phyloP scores from a whole-genome alignment of 1,140 invertebrate species.

The Drosophila miranda region DNA sequence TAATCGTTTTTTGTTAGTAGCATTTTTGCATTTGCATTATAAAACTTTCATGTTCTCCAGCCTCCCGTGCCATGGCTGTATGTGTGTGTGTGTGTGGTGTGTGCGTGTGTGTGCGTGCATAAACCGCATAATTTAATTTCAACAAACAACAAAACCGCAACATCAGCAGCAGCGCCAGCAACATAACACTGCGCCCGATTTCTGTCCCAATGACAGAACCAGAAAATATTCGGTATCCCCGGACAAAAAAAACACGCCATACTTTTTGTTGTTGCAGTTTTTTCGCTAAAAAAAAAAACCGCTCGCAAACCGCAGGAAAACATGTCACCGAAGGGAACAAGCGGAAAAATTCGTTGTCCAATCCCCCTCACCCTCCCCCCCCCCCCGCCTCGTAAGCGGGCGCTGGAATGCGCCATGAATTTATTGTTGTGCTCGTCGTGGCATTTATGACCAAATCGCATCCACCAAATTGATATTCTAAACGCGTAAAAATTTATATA shows the following conservation, averaged over 20 bases:
- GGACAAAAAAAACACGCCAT: slow-evolving; percentile 7
- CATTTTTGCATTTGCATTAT: slow-evolving; percentile 7
- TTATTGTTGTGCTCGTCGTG: slow-evolving; percentile 59
- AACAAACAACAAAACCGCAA: slow-evolving; percentile 70
- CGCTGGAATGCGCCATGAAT: slow-evolving; percentile 56
- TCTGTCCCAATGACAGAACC: too few relatives aligned
- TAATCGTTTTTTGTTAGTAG: slow-evolving; percentile 34
- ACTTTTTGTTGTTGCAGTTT: slow-evolving; percentile 3
- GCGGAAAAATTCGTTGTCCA: slow-evolving; percentile 33
- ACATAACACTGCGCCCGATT: neutral
- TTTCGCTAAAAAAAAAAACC: slow-evolving; percentile 53
- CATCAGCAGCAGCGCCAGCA: slow-evolving; percentile 47
- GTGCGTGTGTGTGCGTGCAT: slow-evolving; percentile 13
- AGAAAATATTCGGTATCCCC: too few relatives aligned
- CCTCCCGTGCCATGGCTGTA: neutral
- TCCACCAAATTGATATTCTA: slow-evolving; percentile 77
- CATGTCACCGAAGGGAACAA: slow-evolving; percentile 65
- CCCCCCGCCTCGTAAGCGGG: neutral
- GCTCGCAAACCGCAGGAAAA: slow-evolving; percentile 63
- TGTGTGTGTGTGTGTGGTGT: neutral
- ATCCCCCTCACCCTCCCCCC: neutral
- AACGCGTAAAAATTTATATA: slow-evolving; percentile 73
- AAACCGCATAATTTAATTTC: slow-evolving; percentile 77
- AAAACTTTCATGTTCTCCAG: slow-evolving; percentile 12
- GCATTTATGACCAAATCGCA: slow-evolving; percentile 75